Evolutionary conservation across 2,113 vertebrate genomes (phyloP).

Genomic region (Dunckerocampus dactyliophorus): DNA sequence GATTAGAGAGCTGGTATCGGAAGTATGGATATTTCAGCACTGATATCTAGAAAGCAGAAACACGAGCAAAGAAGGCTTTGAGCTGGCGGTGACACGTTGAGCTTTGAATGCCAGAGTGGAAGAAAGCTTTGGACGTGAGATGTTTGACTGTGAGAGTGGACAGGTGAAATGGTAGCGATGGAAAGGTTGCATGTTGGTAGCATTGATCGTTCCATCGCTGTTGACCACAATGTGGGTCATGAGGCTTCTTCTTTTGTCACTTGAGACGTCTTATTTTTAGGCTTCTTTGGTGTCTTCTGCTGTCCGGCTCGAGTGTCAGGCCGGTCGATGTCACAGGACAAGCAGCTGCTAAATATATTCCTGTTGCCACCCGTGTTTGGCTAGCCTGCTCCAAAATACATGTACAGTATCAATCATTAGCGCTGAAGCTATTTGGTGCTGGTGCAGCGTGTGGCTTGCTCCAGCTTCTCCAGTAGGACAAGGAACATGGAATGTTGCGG

Average conservation of each 20-base stretch:
- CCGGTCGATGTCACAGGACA: conserved; percentile 61
- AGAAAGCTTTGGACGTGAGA: no score
- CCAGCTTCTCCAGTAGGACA: conserved; percentile 14
- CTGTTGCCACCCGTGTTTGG: conserved; percentile 70
- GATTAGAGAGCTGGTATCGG: no score
- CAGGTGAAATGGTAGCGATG: no score
- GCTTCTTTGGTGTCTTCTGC: conserved; percentile 66
- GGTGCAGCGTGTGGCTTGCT: background rate
- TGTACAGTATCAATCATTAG: background rate
- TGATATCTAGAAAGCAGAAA: no score
- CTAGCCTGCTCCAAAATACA: background rate
- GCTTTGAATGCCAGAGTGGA: no score
- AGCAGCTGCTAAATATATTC: conserved; percentile 71
- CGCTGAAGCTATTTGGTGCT: background rate
- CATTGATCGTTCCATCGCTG: background rate
- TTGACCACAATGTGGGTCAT: conserved; percentile 55
- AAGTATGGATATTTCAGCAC: no score
- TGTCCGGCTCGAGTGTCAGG: conserved; percentile 71
- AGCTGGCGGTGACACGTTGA: no score
- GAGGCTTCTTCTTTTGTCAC: conserved; percentile 68
- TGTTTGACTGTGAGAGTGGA: no score
- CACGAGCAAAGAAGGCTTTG: no score
- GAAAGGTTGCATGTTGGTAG: no score
- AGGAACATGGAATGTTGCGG: conserved; percentile 4
- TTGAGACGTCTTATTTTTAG: conserved; percentile 78